Base-by-base conservation (phyloP, 2,888 invertebrate genomes). In the Sceliomorpha sp. region DNA sequence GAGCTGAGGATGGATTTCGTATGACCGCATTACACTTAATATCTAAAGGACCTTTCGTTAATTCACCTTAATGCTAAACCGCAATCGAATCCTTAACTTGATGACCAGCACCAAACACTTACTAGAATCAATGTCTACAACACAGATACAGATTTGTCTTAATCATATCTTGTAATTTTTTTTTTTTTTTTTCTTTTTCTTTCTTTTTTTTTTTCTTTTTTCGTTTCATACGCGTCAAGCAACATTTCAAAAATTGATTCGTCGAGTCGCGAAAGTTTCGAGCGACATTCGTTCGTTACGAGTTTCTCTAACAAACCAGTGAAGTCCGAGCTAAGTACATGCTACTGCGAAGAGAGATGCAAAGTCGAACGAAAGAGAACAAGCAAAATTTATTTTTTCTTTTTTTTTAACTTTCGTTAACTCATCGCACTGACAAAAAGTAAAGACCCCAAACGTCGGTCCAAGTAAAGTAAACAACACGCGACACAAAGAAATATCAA, bases 31-130 rank as follows among this genome's bases (percentile, higher is more conserved):
- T n/a, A 7, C 34, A 17, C 55, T 56, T 42, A 56, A 44, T 42
- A 40, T 32, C 53, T 55, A 63, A 17, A 45, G 48, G 17, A 10
- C 62, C 5, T 20, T 73, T 70, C 60, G 67, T 73, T 74, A 77
- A 66, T 73, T 75, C 73, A 69, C 59, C 68, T 75, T 81, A 80
- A 77, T 77, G 70, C 60, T 80, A 79, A n/a, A 80, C 80, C 70
- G 72, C 77, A 72, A 82, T 75, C 72, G 63, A 67, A 73, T 53
- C 63, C 81, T 84, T 77, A 74, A 77, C 80, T 85, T 83, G 87
- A 82, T 86, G 87, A 68, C 87, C 87, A 87, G 87, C 88, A 88
- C 85, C 88, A 87, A 84, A 84, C 83, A 82, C 76, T 83, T 83
- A 80, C 80, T 86, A 85, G 79, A 80, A 80, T 79, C 82, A 85